Percentiles rank a stretch among this genome's conserved stretches.
These are phyloP conservation scores for Protophormia terraenovae DNA, from an alignment of 2,888 invertebrate species.

Conservation along the genomic window DNA sequence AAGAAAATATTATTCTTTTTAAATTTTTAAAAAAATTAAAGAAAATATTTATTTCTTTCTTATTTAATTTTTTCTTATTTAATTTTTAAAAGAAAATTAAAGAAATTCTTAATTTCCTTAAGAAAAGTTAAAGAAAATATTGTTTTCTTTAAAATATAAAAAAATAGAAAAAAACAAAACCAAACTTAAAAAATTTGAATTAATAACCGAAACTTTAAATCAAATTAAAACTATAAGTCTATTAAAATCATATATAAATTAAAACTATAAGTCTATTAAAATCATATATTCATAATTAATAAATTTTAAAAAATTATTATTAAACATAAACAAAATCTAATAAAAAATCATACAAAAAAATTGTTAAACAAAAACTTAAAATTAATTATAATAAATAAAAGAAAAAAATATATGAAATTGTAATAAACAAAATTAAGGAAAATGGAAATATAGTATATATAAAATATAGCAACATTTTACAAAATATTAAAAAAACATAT, in stretches of 20 bases:
- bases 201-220: slow-evolving; percentile 19
- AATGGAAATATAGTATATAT: slow-evolving; percentile 33
- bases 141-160: neutral
- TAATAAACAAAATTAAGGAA: slow-evolving; percentile 24
- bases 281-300: neutral
- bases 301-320: slow-evolving; percentile 12
- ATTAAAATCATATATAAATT: neutral
- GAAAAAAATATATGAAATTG: slow-evolving; percentile 4
- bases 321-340: neutral
- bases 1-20: too few relatives aligned
- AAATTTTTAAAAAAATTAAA: too few relatives aligned
- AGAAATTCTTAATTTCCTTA: slow-evolving; percentile 39
- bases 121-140: neutral
- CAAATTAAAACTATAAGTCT: slow-evolving; percentile 6
- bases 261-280: too few relatives aligned
- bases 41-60: too few relatives aligned
- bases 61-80: too few relatives aligned
- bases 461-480: slow-evolving; percentile 54
- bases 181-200: slow-evolving; percentile 11
- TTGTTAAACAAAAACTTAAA: slow-evolving; percentile 19
- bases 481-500: slow-evolving; percentile 25
- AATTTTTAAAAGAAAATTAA: too few relatives aligned
- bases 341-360: neutral
- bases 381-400: neutral
- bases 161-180: neutral